phyloP scores from a whole-genome alignment of 2,113 vertebrate species.

The Pycnonotus jocosus region DNA sequence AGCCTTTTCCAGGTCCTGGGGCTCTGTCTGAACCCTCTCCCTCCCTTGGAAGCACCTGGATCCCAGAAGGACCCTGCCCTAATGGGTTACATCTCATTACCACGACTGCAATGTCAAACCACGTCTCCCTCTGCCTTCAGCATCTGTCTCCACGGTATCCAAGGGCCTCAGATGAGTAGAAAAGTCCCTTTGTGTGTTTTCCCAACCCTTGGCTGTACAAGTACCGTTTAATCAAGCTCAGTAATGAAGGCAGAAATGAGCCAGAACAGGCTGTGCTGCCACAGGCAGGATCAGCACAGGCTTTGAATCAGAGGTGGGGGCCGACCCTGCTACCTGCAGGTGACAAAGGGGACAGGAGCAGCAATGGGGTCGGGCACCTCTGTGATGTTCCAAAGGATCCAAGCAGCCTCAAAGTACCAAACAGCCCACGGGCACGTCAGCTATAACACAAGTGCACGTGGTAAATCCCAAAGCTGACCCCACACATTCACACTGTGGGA shows the following conservation, averaged over 20 bases:
- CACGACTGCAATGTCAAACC: not conserved
- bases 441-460: fast-evolving
- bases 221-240: slow-evolving; percentile 45
- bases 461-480: not conserved
- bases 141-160: slow-evolving; percentile 3
- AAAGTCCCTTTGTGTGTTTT: slow-evolving; percentile 47
- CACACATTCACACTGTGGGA: too few species aligned
- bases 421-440: fast-evolving
- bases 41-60: not conserved
- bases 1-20: not conserved
- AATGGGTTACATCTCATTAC: slow-evolving; percentile 4
- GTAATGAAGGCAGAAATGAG: slow-evolving; percentile 26
- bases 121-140: not conserved
- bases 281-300: not conserved
- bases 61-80: not conserved
- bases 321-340: fast-evolving
- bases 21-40: not conserved
- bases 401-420: not conserved
- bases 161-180: slow-evolving; percentile 16
- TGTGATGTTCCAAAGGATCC: not conserved
- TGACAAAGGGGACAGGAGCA: not conserved
- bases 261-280: not conserved
- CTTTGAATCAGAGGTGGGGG: not conserved
- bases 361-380: fast-evolving
- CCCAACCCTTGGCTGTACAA: slow-evolving; percentile 32